Evolutionary conservation across 1,140 invertebrate genomes (phyloP).

Genomic region (Trachelipus rathkii): DNA sequence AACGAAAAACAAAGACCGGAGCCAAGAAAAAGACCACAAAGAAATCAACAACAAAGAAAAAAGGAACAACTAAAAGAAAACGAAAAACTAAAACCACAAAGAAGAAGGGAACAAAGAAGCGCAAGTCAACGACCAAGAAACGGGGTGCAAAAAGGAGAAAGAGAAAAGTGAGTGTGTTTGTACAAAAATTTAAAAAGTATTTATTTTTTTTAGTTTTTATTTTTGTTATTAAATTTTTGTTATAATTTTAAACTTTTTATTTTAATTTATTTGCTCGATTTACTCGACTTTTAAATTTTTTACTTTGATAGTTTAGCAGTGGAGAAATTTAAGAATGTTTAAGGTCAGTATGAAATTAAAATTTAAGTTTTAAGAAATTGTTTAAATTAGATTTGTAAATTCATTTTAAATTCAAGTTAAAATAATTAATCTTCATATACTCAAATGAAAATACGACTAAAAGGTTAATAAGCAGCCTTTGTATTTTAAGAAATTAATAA

Average conservation of each 20-base stretch:
- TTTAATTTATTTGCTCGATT: no score
- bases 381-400: not conserved
- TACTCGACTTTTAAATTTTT: no score
- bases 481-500: no score
- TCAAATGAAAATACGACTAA: not conserved
- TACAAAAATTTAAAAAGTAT: not conserved
- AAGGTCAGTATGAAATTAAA: no score
- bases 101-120: not conserved
- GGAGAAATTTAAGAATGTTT: no score
- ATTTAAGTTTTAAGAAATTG: not conserved
- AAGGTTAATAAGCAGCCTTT: no score
- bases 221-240: no score
- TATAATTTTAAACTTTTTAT: no score
- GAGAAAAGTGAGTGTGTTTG: slow-evolving; percentile 1
- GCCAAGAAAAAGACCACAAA: not conserved
- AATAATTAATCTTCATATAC: not conserved
- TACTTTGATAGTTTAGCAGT: no score
- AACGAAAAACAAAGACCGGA: not conserved
- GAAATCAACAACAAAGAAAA: not conserved
- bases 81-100: not conserved
- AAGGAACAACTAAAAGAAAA: not conserved
- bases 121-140: not conserved
- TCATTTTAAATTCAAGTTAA: not conserved
- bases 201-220: not conserved
- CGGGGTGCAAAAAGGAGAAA: not conserved